phyloP scores from a whole-genome alignment of 2,888 invertebrate species.

The Panopea generosa region DNA sequence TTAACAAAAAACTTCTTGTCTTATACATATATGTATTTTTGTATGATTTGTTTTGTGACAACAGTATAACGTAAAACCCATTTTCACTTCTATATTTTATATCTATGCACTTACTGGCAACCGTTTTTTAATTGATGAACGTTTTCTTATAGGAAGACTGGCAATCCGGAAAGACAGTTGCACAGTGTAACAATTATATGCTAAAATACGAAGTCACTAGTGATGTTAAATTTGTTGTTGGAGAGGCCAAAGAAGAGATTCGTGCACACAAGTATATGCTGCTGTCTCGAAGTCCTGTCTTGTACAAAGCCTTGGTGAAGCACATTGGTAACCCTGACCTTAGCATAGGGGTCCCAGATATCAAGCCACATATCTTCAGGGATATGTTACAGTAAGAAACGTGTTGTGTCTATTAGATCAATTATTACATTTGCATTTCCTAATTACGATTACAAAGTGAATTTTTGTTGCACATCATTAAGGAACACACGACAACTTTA shows the following conservation, averaged over 20 bases:
- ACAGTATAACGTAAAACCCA: too few species aligned
- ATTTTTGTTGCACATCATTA: too few species aligned
- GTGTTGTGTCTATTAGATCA: too few species aligned
- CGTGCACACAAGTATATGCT: constrained; percentile 70
- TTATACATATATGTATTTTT: too few species aligned
- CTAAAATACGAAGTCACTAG: constrained; percentile 64
- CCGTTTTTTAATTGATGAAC: neutral
- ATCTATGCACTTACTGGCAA: too few species aligned
- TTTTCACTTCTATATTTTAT: too few species aligned
- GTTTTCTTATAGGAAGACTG: constrained; percentile 59
- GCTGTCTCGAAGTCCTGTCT: constrained; percentile 66
- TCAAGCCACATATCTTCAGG: constrained; percentile 49
- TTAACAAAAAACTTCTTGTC: too few species aligned
- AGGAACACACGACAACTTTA: too few species aligned
- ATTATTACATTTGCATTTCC: too few species aligned
- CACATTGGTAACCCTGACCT: constrained; percentile 52
- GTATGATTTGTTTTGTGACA: too few species aligned
- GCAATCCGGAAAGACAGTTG: constrained; percentile 62
- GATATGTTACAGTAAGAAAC: constrained; percentile 60
- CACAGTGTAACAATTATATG: constrained; percentile 68
- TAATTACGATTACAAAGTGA: too few species aligned
- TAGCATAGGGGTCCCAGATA: constrained; percentile 50
- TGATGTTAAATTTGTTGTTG: constrained; percentile 66
- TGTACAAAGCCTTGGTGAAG: constrained; percentile 63
- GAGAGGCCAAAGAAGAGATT: constrained; percentile 58